These are phyloP conservation scores for Anas bahamensis DNA, from an alignment of 2,797 vertebrate species.

Conservation along the genomic window DNA sequence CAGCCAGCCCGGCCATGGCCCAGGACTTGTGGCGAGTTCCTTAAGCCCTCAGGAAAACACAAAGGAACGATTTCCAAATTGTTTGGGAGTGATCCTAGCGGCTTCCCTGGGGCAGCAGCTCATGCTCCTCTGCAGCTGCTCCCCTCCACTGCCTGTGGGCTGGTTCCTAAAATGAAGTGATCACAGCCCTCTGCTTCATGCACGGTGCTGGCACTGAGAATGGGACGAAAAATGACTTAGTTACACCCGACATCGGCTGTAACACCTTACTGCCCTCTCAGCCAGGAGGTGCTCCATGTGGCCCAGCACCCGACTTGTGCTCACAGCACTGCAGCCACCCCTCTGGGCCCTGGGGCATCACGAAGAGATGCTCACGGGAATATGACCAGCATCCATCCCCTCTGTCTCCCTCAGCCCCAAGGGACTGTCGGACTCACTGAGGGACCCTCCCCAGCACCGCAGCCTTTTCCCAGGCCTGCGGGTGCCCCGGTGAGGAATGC, in stretches of 20 bases:
- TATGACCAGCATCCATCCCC: not conserved
- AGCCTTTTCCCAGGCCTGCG: conserved; percentile 72
- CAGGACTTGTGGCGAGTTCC: not conserved
- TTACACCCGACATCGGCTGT: not conserved
- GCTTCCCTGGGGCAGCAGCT: not conserved
- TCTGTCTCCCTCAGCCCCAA: not conserved
- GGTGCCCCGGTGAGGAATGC: conserved; percentile 77
- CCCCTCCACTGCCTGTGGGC: not conserved
- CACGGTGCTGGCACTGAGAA: not conserved
- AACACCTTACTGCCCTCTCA: not conserved
- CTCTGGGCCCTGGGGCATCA: not conserved
- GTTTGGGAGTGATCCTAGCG: not conserved
- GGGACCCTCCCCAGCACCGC: not conserved
- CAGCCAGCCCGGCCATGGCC: not conserved
- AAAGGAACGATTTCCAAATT: not conserved
- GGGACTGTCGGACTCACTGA: not conserved
- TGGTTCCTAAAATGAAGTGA: not conserved
- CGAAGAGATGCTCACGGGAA: not conserved
- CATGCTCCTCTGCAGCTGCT: not conserved
- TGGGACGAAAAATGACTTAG: not conserved
- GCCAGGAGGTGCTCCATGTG: not conserved
- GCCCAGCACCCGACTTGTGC: not conserved
- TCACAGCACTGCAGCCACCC: rapidly evolving
- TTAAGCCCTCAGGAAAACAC: conserved; percentile 41
- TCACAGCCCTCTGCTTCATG: not conserved